Base-by-base conservation (phyloP, 2,113 vertebrate species). In the Mungos mungo region DNA sequence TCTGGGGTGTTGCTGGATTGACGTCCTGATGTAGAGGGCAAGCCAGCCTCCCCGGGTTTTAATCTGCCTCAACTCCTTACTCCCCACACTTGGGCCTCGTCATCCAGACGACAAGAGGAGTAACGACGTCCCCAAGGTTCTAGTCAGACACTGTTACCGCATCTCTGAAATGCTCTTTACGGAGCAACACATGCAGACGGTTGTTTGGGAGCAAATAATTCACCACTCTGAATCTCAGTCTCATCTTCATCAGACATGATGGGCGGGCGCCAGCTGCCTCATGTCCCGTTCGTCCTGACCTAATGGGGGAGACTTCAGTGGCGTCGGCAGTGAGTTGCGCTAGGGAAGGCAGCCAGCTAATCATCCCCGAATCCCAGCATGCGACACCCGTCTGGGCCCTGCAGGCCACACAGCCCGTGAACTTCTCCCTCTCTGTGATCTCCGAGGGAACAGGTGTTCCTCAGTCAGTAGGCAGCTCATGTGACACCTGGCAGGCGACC, bases 361-460 rank as follows among this genome's bases (percentile, higher is more conserved):
- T 31, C 68, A 60, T 33, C 23, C 6, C 33, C 41, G 5, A 38
- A 54, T 15, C 52, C 13, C 54, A 54, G 35, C 69, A 81, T 12
- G 50, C 50, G 27, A 69, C 8, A 45, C 33, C 38, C 19, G 11
- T 66, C 2, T 31, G 63, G 63, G 31, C 27, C 63, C 63, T 65
- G 63, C 0, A 14, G 8, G 41, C 14, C 60, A 41, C 0, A 11
- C 2, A 7, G 68, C 9, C 13, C 33, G 0, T 3, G 15, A n/a
- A n/a, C 19, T 60, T 50, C 9, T 10, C 25, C 12, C 50, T 50
- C 41, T 38, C 27, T 89, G 41, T 65, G 9, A 13, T 72, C 29
- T 47, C 23, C 4, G 29, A 7, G 14, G 4, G 52, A 38, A 19
- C 16, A 23, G 47, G 25, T 31, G 52, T 79, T 13, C 45, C 45